Evolutionary conservation across 2,888 invertebrate genomes (phyloP), one percentile per base, ranked within the genome.

Genomic region (Stegophylla sp.): DNA sequence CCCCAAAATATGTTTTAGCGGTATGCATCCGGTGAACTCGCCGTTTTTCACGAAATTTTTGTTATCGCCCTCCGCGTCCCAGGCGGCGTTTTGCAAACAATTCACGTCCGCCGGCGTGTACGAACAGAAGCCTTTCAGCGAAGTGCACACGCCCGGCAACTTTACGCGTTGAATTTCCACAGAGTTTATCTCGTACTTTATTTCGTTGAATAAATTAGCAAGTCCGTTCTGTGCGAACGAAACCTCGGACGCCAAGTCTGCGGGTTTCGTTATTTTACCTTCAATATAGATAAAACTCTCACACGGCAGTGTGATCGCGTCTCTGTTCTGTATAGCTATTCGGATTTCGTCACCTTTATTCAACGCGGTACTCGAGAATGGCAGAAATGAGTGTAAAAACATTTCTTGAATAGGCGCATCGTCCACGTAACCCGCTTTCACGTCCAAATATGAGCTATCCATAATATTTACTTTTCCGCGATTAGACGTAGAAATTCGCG

Each of bases 391-490:
- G 12, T 48, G 26, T n/a, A 26, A 28, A 69, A 48, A 48, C 51
- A 69, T 48, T 51, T 71, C 71, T 17, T 53, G 17, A n/a, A 71
- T 71, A n/a, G 53, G 71, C 1, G 53, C 17, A 12, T 71, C 71
- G 71, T 73, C 82, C 66, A 76, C 82, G 77, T 26, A 77, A 41
- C 64, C 82, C 63, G 56, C 79, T 41, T 56, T 83, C 73, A 82
- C 75, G 82, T 72, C 82, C 81, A 34, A 76, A 63, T n/a, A 83
- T 76, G 13, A 82, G 59, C 56, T 83, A 74, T 86, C 86, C 9
- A 84, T 76, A 7, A 7, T n/a, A n/a, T n/a, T 34, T 34, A 34
- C 4, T 34, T 34, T 3, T 34, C 34, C 4, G 34, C 34, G 34
- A 34, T 34, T 7, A 34, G 34, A 34, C 34, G 34, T 34, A 34